These are phyloP conservation scores for Sphaeramia orbicularis DNA, from an alignment of 2,797 vertebrate genomes.

Conservation along the genomic window DNA sequence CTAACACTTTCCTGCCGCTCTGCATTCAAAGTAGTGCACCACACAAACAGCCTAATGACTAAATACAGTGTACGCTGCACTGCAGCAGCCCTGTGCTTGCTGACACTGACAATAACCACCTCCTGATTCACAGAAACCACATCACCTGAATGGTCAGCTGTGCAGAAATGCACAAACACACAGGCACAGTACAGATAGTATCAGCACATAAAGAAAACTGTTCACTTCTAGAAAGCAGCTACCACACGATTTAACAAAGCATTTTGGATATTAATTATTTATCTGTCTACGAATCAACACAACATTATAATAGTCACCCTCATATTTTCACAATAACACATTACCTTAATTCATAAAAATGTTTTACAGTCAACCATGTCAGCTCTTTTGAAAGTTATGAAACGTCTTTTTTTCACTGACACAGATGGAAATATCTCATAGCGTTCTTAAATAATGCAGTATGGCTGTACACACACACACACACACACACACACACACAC, in stretches of 20 bases:
- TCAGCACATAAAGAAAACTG: constrained; percentile 11
- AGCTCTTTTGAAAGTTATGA: background rate
- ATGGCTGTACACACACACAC: no score
- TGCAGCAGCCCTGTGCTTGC: constrained; percentile 49
- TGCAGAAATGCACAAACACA: constrained; percentile 24
- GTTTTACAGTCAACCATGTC: background rate
- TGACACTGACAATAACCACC: constrained; percentile 48
- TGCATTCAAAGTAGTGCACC: background rate
- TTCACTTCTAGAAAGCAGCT: background rate
- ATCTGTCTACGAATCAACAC: background rate
- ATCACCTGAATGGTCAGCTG: constrained; percentile 14
- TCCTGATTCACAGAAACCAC: constrained; percentile 34
- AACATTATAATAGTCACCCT: background rate
- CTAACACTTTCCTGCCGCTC: background rate
- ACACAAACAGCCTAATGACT: constrained; percentile 31
- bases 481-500: no score
- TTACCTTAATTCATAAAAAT: constrained; percentile 15
- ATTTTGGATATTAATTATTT: background rate
- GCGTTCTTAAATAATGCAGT: background rate
- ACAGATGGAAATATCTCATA: constrained; percentile 2
- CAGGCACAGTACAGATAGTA: background rate
- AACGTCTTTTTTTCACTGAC: constrained; percentile 6
- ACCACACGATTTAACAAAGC: background rate
- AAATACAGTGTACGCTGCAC: constrained; percentile 21
- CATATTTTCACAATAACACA: background rate